phyloP scores from a whole-genome alignment of 2,113 vertebrate species.

The Trichechus manatus region DNA sequence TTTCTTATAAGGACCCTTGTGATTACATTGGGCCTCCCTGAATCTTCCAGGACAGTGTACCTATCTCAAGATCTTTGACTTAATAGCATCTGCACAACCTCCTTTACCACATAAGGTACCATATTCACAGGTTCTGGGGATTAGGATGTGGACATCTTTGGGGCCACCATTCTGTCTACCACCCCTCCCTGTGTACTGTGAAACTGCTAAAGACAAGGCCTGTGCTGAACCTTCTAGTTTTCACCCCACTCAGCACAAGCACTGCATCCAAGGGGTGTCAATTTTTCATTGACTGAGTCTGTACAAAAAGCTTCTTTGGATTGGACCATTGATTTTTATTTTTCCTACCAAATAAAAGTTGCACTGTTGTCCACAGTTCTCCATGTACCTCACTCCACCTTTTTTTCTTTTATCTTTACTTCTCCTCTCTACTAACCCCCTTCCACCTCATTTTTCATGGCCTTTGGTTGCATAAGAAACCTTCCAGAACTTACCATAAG shows the following conservation, averaged over 20 bases:
- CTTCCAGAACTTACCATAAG: not conserved
- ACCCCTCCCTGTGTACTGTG: rapidly evolving
- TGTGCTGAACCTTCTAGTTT: not conserved
- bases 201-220: not conserved
- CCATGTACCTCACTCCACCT: rapidly evolving
- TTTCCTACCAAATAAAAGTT: not conserved
- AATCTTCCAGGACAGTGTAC: not conserved
- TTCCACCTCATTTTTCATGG: not conserved
- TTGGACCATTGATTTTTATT: not conserved
- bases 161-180: too few relatives aligned
- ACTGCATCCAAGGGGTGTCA: not conserved
- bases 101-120: not conserved
- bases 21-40: not conserved
- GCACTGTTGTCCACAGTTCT: rapidly evolving
- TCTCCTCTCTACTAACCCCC: not conserved
- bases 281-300: not conserved
- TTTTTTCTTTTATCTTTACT: not conserved
- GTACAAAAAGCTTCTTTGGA: too few relatives aligned
- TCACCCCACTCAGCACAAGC: rapidly evolving
- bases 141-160: rapidly evolving
- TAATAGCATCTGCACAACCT: rapidly evolving
- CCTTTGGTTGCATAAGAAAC: not conserved
- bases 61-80: not conserved
- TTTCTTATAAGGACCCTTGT: not conserved
- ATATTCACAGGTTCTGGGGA: not conserved